Conservation (phyloP, 2,888 invertebrate species). For the Folsomia candida region DNA sequence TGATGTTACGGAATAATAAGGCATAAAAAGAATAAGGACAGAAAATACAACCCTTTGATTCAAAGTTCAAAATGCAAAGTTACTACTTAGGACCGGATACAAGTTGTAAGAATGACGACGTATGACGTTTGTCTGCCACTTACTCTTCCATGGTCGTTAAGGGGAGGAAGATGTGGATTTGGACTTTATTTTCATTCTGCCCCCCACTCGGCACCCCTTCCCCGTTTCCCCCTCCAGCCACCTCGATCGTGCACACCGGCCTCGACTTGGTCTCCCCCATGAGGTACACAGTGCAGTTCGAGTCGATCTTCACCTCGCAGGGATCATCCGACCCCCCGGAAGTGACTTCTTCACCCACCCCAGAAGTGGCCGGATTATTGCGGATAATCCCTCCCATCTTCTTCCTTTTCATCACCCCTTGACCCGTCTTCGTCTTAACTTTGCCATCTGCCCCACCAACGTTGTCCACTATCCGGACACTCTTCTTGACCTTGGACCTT, state of each 20-base stretch:
- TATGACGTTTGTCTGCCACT: too few species aligned
- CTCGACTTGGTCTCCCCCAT: constrained; percentile 44
- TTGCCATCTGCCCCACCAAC: too few species aligned
- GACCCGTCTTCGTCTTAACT: not conserved
- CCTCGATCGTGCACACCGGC: constrained; percentile 40
- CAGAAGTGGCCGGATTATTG: not conserved
- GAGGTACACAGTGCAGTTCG: constrained; percentile 37
- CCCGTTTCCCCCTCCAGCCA: constrained; percentile 18
- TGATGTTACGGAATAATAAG: too few species aligned
- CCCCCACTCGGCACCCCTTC: constrained; percentile 10
- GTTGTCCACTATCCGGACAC: constrained; percentile 31
- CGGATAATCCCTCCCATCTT: constrained; percentile 23
- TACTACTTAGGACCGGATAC: too few species aligned
- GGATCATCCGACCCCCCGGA: constrained; percentile 14
- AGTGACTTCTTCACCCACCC: too few species aligned
- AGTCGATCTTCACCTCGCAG: constrained; percentile 39
- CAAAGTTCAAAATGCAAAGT: too few species aligned
- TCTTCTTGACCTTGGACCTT: constrained; percentile 25
- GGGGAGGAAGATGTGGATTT: constrained; percentile 48
- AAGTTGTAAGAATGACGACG: too few species aligned
- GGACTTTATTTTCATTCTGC: constrained; percentile 37
- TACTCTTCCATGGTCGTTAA: too few species aligned
- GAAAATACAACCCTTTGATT: too few species aligned
- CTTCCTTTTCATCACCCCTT: constrained; percentile 15
- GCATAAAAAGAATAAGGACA: too few species aligned